A percentile compares a stretch with the other conserved stretches of the same genome.
Evolutionary conservation across 2,888 invertebrate genomes (phyloP).

Genomic region (Biston betularia): DNA sequence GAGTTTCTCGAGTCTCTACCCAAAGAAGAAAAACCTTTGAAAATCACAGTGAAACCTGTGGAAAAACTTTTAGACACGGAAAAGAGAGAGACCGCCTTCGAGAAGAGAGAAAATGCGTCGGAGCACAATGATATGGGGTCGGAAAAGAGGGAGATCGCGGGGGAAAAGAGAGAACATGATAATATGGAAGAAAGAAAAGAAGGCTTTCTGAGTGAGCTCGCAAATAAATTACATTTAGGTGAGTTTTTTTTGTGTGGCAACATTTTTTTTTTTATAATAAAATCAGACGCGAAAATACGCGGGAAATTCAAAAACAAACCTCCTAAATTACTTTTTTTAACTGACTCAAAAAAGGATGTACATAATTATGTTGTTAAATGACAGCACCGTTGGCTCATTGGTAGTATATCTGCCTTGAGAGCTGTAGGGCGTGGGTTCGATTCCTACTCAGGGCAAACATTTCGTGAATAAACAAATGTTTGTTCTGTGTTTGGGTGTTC

Average conservation of each 20-base stretch:
- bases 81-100: conserved; percentile 2
- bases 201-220: conserved; percentile 53
- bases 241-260: conserved; percentile 38
- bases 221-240: conserved; percentile 63
- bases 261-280: background rate
- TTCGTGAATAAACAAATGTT: no score
- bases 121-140: background rate
- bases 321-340: no score
- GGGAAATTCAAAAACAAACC: no score
- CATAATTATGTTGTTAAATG: no score
- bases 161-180: conserved; percentile 41
- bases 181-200: conserved; percentile 40
- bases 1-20: conserved; percentile 78
- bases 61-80: conserved; percentile 62
- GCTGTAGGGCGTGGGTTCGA: no score
- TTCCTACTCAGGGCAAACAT: no score
- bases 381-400: no score
- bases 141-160: conserved; percentile 1
- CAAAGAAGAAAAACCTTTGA: conserved; percentile 60
- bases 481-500: no score
- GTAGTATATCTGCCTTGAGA: no score
- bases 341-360: no score
- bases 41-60: conserved; percentile 71
- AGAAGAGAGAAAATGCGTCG: background rate
- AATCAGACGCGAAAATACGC: no score